Percentiles rank a stretch among this genome's conserved stretches.
Evolutionary conservation across 1,140 invertebrate genomes (phyloP).

Genomic region (Alviniconcha marisindica): DNA sequence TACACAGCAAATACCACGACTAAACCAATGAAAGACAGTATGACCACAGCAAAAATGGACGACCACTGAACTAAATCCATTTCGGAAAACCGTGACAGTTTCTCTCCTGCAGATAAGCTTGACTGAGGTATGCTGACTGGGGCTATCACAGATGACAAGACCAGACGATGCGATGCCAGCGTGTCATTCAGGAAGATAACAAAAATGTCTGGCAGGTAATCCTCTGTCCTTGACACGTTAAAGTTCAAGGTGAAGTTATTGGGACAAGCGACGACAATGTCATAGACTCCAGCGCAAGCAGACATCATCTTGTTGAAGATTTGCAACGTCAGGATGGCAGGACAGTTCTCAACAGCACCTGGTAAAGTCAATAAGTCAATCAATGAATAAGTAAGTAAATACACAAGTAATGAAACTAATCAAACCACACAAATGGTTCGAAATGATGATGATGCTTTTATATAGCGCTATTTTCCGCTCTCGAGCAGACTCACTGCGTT

Average conservation of each 20-base stretch:
- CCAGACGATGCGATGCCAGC: constrained; percentile 52
- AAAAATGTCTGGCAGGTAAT: constrained; percentile 61
- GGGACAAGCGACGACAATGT: constrained; percentile 63
- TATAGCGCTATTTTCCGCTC: too few species aligned
- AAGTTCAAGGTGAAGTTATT: constrained; percentile 57
- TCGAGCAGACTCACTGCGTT: too few species aligned
- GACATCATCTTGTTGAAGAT: constrained; percentile 64
- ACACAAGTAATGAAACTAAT: too few species aligned
- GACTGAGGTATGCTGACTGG: constrained; percentile 28
- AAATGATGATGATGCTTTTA: too few species aligned
- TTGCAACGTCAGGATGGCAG: constrained; percentile 62
- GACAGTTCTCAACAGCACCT: constrained; percentile 62
- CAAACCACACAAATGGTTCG: too few species aligned
- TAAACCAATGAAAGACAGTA: constrained; percentile 46
- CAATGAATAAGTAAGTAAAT: too few species aligned
- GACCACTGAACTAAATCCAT: constrained; percentile 52
- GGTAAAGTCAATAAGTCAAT: too few species aligned
- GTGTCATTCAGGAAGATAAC: constrained; percentile 64
- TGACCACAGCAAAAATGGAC: constrained; percentile 54
- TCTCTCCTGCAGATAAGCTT: constrained; percentile 34
- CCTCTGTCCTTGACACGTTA: constrained; percentile 46
- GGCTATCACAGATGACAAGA: constrained; percentile 57
- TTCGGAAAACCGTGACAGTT: background rate
- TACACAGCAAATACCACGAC: constrained; percentile 48
- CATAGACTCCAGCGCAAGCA: constrained; percentile 55